Evolutionary conservation across 1,140 invertebrate species (phyloP), one percentile per base, ranked within the genome.

Genomic region (Drosophila ironensis): DNA sequence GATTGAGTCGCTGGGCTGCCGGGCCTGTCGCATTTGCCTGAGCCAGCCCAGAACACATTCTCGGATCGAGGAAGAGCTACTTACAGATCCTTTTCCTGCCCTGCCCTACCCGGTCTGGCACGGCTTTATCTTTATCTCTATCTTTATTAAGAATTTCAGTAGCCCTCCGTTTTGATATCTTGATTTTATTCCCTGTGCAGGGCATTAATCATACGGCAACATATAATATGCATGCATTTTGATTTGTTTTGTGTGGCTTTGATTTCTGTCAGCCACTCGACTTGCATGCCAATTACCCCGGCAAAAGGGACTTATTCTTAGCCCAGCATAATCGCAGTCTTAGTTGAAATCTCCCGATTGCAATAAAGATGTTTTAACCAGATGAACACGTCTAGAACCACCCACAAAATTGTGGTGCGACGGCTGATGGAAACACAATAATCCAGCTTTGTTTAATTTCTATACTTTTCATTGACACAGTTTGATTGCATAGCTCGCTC

Each of bases 111-210:
- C 8, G 5, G 27, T 11, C 30, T 33, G 30, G n/a, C 30, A 4
- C 4, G 30, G 16, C 40, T 22, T 46, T 47, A 54, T 47, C 28
- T 70, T 38, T 69, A 69, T 37, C 47, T 66, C 71, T 74, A 77
- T 86, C 80, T 86, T 86, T 86, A 86, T 86, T 87, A 86, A 86
- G 80, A 86, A 86, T 87, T 77, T 77, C 73, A 84, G 78, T 84
- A 84, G 78, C 78, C 66, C 72, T 75, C 51, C 72, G 71, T 61
- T 60, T 73, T 86, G 80, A 86, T 86, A 86, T 86, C 80, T 86
- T 86, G 80, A 86, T 86, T 86, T 73, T 86, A 80, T 84, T 72
- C 41, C 30, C 50, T 72, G 72, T 59, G 48, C 60, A 33, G 57
- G 53, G 70, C 66, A 80, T 80, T 80, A 86, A 86, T 86, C 80